Base-by-base conservation (phyloP, 2,797 vertebrate genomes). In the Acanthornis magna region DNA sequence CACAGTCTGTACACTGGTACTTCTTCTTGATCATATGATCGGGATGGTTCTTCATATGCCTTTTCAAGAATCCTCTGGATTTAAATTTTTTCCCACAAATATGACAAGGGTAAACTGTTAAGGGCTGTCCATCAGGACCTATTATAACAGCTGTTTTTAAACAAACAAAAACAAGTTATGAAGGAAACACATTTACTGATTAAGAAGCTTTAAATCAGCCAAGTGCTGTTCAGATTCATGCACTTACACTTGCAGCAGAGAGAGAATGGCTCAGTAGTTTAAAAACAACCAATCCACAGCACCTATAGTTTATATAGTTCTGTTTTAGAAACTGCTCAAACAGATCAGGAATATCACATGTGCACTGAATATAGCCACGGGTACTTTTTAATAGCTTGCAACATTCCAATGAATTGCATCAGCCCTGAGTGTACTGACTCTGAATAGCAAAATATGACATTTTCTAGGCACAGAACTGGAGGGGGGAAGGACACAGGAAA, bases 11-110 rank as follows among this genome's bases (percentile, higher is more conserved):
- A 92, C 98, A 99, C 94, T 99, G 98, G 94, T 99, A 99, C 54
- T 99, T 99, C 98, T 99, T 99, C 97, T 98, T 98, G 42, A 98
- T 98, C 97, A 98, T 98, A 95, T 99, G 98, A 96, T 99, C 98
- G 9, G 98, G 98, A 94, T 99, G 98, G 96, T 99, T 99, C 97
- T 99, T 99, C 98, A 99, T 99, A 91, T 99, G 98, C 66, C 98
- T 98, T 97, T 98, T 99, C 95, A 99, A 98, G 97, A 99, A 99
- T 91, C 98, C 98, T 91, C 98, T 98, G 73, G 98, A 98, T 95
- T 98, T 98, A 97, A 99, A 99, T 97, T 99, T 99, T 97, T 99
- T 99, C 90, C 98, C 98, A 95, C 98, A 99, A 97, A 99, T 98
- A 96, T 98, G 98, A 96, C 98, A 99, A 89, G 98, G 98, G 94